phyloP scores from a whole-genome alignment of 2,113 vertebrate species.

The Nyctibius bracteatus region DNA sequence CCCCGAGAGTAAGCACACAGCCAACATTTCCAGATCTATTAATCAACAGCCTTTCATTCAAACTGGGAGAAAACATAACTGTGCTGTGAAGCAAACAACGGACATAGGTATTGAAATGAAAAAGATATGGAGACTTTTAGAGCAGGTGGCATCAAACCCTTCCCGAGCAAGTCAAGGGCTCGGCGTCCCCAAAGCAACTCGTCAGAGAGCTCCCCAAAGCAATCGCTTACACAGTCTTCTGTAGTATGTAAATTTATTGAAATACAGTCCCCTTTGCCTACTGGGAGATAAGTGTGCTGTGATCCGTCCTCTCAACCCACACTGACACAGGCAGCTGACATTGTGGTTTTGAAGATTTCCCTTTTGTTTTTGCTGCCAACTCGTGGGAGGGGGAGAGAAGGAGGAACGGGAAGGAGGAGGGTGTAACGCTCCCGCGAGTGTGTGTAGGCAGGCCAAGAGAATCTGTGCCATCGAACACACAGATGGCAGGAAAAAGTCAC shows the following conservation, averaged over 20 bases:
- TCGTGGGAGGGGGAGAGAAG: slow-evolving; percentile 31
- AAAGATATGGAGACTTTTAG: background rate
- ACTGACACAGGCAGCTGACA: slow-evolving; percentile 60
- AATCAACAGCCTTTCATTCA: background rate
- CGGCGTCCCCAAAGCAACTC: background rate
- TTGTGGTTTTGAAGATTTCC: slow-evolving; percentile 50
- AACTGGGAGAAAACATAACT: background rate
- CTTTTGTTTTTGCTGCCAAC: slow-evolving; percentile 59
- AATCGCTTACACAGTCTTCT: slow-evolving; percentile 40
- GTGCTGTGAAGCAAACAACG: background rate
- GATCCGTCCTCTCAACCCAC: slow-evolving; percentile 61
- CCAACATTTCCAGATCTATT: background rate
- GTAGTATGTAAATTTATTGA: slow-evolving; percentile 68
- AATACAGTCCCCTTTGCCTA: slow-evolving; percentile 51
- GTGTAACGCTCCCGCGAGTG: background rate
- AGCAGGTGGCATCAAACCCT: slow-evolving; percentile 54
- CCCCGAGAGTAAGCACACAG: background rate
- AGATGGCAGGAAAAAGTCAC: slow-evolving; percentile 65
- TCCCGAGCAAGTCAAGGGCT: slow-evolving; percentile 36
- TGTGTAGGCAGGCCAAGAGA: slow-evolving; percentile 61
- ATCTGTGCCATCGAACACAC: slow-evolving; percentile 49
- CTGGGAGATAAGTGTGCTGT: slow-evolving; percentile 50
- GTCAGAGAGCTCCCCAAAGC: slow-evolving; percentile 43
- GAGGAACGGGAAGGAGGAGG: slow-evolving; percentile 40
- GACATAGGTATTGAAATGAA: background rate